Percentiles rank a stretch among this genome's conserved stretches.
These are phyloP conservation scores for Malurus leucopterus DNA, from an alignment of 2,797 vertebrate genomes.

Conservation along the genomic window DNA sequence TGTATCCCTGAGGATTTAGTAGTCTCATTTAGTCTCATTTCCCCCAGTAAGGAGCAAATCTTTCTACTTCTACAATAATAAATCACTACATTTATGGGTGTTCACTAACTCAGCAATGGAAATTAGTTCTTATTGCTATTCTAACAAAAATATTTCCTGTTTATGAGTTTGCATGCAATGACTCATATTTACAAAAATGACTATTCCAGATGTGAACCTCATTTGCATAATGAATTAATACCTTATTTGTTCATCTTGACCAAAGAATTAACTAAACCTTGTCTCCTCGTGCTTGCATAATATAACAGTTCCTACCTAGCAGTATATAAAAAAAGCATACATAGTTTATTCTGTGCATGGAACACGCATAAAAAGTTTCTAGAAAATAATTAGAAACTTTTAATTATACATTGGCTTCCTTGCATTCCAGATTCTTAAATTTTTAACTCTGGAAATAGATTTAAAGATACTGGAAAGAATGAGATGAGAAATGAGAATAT, in stretches of 20 bases:
- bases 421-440: neutral
- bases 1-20: neutral
- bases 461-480: neutral
- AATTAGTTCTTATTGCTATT: neutral
- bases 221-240: neutral
- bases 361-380: neutral
- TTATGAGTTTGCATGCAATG: neutral
- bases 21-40: neutral
- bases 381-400: neutral
- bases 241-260: neutral
- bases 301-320: neutral
- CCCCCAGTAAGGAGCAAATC: neutral
- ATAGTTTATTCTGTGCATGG: neutral
- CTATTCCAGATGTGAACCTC: neutral
- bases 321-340: neutral
- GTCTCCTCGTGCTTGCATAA: neutral
- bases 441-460: neutral
- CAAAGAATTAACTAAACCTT: neutral
- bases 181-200: neutral
- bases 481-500: neutral
- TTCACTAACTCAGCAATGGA: neutral
- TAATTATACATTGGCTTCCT: neutral
- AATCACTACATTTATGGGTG: neutral
- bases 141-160: conserved; percentile 9
- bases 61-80: neutral